Evolutionary conservation across 2,888 invertebrate species (phyloP).

Genomic region (Andrena bicolor): DNA sequence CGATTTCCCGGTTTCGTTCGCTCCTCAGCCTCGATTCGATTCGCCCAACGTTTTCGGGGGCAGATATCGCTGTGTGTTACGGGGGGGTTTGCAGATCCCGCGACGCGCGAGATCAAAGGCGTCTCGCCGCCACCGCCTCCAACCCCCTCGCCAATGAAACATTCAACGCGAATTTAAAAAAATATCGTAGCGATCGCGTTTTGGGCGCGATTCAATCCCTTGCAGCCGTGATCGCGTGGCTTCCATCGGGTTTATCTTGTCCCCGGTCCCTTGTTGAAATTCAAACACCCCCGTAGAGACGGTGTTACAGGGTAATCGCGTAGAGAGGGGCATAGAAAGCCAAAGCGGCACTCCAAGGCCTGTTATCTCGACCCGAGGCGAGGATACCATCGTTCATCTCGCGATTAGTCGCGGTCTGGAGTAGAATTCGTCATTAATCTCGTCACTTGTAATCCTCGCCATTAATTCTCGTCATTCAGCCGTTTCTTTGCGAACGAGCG

Average conservation of each 20-base stretch:
- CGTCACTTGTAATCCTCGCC: conserved; percentile 13
- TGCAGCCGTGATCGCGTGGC: neutral
- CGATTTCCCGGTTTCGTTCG: conserved; percentile 20
- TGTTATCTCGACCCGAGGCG: conserved; percentile 11
- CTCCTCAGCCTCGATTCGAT: neutral
- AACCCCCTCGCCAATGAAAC: conserved; percentile 26
- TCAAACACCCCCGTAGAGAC: conserved; percentile 3
- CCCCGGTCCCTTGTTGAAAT: conserved; percentile 4
- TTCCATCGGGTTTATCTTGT: conserved; percentile 13
- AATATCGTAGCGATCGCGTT: neutral
- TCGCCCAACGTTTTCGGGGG: conserved; percentile 6
- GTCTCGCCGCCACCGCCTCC: neutral
- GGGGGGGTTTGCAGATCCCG: conserved; percentile 5
- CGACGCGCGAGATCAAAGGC: conserved; percentile 26
- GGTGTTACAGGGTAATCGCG: neutral
- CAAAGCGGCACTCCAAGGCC: neutral
- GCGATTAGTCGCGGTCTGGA: neutral
- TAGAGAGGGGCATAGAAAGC: conserved; percentile 8
- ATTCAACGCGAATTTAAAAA: conserved; percentile 20
- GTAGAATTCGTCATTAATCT: conserved; percentile 33
- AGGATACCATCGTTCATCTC: conserved; percentile 11
- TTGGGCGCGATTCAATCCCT: conserved; percentile 20
- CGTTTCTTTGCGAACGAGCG: neutral
- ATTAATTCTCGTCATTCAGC: conserved; percentile 26
- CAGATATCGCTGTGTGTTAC: conserved; percentile 9